Evolutionary conservation across 1,140 invertebrate genomes (phyloP).

Genomic region (Idris sp.): DNA sequence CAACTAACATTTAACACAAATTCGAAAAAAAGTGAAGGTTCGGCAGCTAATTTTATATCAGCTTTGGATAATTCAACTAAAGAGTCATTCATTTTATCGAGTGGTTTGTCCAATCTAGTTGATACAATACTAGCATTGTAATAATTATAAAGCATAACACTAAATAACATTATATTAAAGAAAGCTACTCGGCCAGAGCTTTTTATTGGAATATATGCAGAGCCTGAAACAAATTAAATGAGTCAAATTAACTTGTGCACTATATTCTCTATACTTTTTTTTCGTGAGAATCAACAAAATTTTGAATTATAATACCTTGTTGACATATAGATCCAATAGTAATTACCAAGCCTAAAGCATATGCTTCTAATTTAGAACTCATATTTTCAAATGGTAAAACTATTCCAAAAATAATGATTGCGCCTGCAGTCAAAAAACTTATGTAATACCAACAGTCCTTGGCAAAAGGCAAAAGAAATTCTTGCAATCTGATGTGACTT

Average conservation of each 20-base stretch:
- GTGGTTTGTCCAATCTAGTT: slow-evolving; percentile 67
- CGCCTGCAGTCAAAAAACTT: slow-evolving; percentile 5
- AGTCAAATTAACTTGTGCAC: no score
- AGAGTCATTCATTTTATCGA: slow-evolving; percentile 72
- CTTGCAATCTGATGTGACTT: slow-evolving; percentile 33
- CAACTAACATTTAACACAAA: slow-evolving; percentile 69
- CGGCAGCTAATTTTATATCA: slow-evolving; percentile 65
- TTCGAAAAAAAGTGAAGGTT: slow-evolving; percentile 68
- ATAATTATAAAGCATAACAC: slow-evolving; percentile 71
- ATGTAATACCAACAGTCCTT: slow-evolving; percentile 41
- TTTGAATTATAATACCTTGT: slow-evolving; percentile 65
- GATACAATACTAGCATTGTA: slow-evolving; percentile 72
- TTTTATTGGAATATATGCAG: slow-evolving; percentile 27
- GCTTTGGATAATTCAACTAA: slow-evolving; percentile 66
- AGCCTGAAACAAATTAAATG: slow-evolving; percentile 7
- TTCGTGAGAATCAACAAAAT: no score
- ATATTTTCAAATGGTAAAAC: slow-evolving; percentile 37
- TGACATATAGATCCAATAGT: slow-evolving; percentile 63
- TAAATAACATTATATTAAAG: slow-evolving; percentile 61
- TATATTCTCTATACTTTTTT: no score
- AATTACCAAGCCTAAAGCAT: slow-evolving; percentile 43
- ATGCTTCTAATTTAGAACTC: slow-evolving; percentile 18
- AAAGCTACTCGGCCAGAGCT: slow-evolving; percentile 37
- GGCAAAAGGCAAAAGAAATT: slow-evolving; percentile 39
- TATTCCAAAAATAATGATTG: slow-evolving; percentile 28